These are phyloP conservation scores for Danaus chrysippus DNA, from an alignment of 2,888 invertebrate genomes.

Conservation along the genomic window DNA sequence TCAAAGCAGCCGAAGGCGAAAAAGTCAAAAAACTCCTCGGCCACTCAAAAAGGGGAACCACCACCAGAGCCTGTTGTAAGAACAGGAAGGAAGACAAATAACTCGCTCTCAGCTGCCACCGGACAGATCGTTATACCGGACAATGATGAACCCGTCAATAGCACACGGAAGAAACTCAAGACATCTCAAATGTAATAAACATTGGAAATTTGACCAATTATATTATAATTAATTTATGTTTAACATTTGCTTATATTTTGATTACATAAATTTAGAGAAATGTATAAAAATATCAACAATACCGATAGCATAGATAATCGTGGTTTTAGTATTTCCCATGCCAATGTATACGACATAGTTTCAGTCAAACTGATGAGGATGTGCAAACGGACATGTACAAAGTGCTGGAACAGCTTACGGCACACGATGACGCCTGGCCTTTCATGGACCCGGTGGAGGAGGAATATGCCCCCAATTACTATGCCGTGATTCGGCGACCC, in stretches of 20 bases:
- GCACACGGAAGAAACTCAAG: conserved; percentile 80
- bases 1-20: conserved; percentile 58
- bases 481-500: conserved; percentile 86
- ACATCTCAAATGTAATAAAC: conserved; percentile 83
- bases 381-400: conserved; percentile 94
- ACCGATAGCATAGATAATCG: not conserved
- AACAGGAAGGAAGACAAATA: conserved; percentile 90
- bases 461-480: conserved; percentile 93
- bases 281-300: no score
- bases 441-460: conserved; percentile 96
- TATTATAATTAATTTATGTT: not conserved
- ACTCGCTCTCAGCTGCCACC: conserved; percentile 90
- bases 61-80: conserved; percentile 62
- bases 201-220: not conserved
- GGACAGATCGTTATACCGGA: conserved; percentile 89
- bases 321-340: not conserved
- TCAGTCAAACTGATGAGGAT: conserved; percentile 90
- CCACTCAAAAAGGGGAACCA: conserved; percentile 62
- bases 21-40: conserved; percentile 61
- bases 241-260: no score
- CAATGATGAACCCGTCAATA: conserved; percentile 63
- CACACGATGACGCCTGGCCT: conserved; percentile 96
- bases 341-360: conserved; percentile 64
- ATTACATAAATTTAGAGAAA: no score
- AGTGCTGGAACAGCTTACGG: conserved; percentile 91